phyloP scores from a whole-genome alignment of 1,140 invertebrate genomes.

The Temnothorax longispinosus region DNA sequence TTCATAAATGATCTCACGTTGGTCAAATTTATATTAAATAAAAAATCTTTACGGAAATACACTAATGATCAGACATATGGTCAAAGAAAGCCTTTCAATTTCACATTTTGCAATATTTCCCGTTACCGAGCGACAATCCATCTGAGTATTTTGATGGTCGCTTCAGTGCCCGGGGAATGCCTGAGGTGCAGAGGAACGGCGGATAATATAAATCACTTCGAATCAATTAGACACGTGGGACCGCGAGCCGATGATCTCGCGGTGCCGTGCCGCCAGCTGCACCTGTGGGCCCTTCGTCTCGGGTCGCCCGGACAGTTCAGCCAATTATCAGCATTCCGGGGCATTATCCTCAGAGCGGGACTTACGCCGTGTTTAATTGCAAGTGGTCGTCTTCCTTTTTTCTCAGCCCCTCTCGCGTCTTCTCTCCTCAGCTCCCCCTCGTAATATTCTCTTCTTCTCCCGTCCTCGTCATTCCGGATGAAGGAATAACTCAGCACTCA shows the following conservation, averaged over 20 bases:
- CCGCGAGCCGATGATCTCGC: constrained; percentile 79
- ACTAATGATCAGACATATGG: background rate
- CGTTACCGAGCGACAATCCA: background rate
- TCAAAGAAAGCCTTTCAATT: background rate
- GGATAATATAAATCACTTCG: constrained; percentile 80
- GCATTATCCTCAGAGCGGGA: constrained; percentile 79
- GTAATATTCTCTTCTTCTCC: constrained; percentile 56
- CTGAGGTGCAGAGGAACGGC: constrained; percentile 64
- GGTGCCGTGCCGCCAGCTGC: constrained; percentile 73
- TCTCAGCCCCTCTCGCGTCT: constrained; percentile 35
- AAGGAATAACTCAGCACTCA: constrained; percentile 13
- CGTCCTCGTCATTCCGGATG: constrained; percentile 11
- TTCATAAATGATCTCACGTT: background rate
- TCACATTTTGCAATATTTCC: background rate
- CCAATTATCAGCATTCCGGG: constrained; percentile 84
- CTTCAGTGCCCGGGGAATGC: constrained; percentile 59
- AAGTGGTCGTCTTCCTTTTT: constrained; percentile 67
- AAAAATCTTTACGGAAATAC: background rate
- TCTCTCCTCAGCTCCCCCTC: background rate
- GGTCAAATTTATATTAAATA: background rate
- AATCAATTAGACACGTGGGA: constrained; percentile 81
- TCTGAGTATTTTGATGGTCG: constrained; percentile 37
- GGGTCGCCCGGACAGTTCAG: constrained; percentile 78
- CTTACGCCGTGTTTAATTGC: constrained; percentile 78
- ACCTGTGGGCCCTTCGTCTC: constrained; percentile 70